Percentiles rank a stretch among this genome's conserved stretches.
Evolutionary conservation across 2,888 invertebrate species (phyloP).

Genomic region (Papilio gigon): DNA sequence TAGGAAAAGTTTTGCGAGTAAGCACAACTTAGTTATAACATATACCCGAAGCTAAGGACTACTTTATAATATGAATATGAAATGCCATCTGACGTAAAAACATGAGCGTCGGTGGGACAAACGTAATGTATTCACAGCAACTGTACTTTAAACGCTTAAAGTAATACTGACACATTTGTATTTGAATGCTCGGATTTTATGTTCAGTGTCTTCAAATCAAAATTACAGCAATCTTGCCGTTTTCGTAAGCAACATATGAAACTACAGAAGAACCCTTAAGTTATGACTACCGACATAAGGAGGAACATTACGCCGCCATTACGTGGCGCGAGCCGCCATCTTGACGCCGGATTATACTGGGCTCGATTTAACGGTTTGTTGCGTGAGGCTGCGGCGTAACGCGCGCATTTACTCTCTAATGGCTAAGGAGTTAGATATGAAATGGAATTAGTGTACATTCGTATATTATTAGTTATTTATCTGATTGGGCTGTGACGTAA

Average conservation of each 20-base stretch:
- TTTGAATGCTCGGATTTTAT: not conserved
- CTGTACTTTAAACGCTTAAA: not conserved
- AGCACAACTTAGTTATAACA: slow-evolving; percentile 5
- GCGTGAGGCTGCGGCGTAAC: slow-evolving; percentile 9
- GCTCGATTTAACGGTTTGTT: slow-evolving; percentile 24
- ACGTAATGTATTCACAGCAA: not conserved
- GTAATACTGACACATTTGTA: not conserved
- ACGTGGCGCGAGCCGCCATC: slow-evolving; percentile 32
- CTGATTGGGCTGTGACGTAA: not conserved
- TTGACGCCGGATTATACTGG: slow-evolving; percentile 17
- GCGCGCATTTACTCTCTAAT: slow-evolving; percentile 16
- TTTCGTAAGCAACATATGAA: not conserved
- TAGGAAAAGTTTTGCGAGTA: slow-evolving; percentile 16
- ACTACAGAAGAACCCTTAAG: slow-evolving; percentile 4
- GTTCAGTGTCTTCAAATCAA: not conserved
- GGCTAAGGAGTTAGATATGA: not conserved
- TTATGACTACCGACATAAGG: slow-evolving; percentile 8
- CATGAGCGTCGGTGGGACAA: no score
- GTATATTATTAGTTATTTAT: not conserved
- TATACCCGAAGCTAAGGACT: not conserved
- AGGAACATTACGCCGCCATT: slow-evolving; percentile 29
- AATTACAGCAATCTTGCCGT: no score
- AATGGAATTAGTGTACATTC: slow-evolving; percentile 1
- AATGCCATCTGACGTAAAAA: no score
- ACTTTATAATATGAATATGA: not conserved